These are phyloP conservation scores for Canis aureus DNA, from an alignment of 2,113 vertebrate species.

Conservation along the genomic window DNA sequence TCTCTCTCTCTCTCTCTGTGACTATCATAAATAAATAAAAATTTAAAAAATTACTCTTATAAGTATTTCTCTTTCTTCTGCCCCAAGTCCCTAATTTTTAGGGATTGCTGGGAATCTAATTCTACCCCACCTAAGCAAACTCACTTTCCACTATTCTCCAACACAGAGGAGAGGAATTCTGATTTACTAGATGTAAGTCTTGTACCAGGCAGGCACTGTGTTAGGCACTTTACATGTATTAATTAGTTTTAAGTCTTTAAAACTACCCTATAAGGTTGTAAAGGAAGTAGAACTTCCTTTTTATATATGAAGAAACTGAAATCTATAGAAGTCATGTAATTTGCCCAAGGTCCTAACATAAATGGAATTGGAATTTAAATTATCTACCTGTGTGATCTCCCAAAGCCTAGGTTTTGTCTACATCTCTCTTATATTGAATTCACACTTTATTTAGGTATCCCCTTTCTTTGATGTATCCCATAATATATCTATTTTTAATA, in stretches of 20 bases:
- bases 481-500: conserved; percentile 14
- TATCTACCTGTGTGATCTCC: not conserved
- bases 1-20: too few relatives aligned
- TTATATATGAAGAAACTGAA: conserved; percentile 35
- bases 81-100: not conserved
- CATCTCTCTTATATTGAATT: not conserved
- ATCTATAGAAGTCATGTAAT: not conserved
- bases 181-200: not conserved
- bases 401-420: not conserved
- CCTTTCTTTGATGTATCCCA: not conserved
- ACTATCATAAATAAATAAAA: too few relatives aligned
- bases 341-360: not conserved
- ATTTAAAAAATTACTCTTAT: too few relatives aligned
- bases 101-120: not conserved
- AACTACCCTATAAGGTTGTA: not conserved
- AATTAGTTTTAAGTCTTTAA: not conserved
- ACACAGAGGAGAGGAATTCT: not conserved
- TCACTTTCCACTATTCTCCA: not conserved
- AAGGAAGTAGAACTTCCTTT: too few relatives aligned
- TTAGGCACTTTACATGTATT: not conserved
- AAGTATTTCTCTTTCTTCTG: not conserved
- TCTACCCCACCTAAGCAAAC: not conserved
- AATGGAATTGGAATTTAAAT: conserved; percentile 36
- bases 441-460: conserved; percentile 2
- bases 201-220: not conserved